phyloP scores from a whole-genome alignment of 2,888 invertebrate genomes.

The Stenodera caucasica region DNA sequence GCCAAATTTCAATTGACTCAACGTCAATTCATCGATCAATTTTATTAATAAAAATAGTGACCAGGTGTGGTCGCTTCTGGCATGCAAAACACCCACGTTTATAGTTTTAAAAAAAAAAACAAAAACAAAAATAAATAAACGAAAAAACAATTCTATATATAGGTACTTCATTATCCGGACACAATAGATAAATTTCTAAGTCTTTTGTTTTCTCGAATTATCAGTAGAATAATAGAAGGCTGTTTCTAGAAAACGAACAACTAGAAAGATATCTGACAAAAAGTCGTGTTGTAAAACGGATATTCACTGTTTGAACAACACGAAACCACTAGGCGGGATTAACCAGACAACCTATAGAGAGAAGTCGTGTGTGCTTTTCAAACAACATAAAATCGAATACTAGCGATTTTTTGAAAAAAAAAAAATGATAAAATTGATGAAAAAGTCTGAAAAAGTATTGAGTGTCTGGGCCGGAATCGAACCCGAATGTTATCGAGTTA shows the following conservation, averaged over 20 bases:
- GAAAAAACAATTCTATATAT: not conserved
- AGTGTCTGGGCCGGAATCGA: too few relatives aligned
- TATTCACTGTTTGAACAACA: not conserved
- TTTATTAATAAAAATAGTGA: too few relatives aligned
- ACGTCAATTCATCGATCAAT: too few relatives aligned
- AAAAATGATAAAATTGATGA: too few relatives aligned
- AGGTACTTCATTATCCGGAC: not conserved
- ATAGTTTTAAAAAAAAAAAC: not conserved
- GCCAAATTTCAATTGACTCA: too few relatives aligned
- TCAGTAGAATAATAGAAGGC: not conserved
- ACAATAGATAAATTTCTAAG: not conserved
- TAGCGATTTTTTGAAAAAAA: too few relatives aligned
- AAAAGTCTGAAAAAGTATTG: too few relatives aligned
- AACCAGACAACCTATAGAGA: constrained; percentile 8
- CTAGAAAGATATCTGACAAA: constrained; percentile 10
- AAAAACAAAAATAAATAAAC: not conserved
- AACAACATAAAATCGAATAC: not conserved
- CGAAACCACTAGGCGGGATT: not conserved
- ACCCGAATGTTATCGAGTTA: too few relatives aligned
- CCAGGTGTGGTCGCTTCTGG: constrained; percentile 24
- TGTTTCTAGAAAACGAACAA: not conserved
- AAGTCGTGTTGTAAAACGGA: constrained; percentile 9
- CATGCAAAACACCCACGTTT: constrained; percentile 24
- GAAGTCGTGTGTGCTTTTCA: not conserved
- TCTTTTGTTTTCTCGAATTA: not conserved